Evolutionary conservation across 2,113 vertebrate species (phyloP).

Genomic region (Dascyllus trimaculatus): DNA sequence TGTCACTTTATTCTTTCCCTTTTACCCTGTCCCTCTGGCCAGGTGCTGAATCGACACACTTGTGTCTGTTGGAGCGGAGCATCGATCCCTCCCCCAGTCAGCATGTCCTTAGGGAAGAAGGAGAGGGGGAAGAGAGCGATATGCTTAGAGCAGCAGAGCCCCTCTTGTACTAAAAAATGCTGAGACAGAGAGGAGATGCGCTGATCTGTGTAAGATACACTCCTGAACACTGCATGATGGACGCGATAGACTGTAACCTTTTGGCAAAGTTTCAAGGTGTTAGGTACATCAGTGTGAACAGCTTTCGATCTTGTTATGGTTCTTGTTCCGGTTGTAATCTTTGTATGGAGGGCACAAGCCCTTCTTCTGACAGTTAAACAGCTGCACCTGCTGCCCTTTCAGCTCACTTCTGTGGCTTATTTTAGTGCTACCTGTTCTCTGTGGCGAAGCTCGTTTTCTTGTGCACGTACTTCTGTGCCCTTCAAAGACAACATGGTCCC

Average conservation of each 20-base stretch:
- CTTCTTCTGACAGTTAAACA: constrained; percentile 24
- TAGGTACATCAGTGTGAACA: constrained; percentile 31
- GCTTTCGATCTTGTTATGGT: constrained; percentile 15
- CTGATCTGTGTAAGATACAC: constrained; percentile 79
- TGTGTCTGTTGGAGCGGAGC: constrained; percentile 71
- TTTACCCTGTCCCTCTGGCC: constrained; percentile 56
- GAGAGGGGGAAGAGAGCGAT: constrained; percentile 51
- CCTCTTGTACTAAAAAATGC: constrained; percentile 72
- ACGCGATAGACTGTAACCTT: constrained; percentile 53
- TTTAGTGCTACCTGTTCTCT: constrained; percentile 19
- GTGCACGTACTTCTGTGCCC: neutral
- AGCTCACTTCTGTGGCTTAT: neutral
- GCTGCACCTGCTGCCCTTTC: neutral
- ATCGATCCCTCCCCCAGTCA: constrained; percentile 75
- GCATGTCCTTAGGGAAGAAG: constrained; percentile 40
- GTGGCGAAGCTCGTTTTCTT: constrained; percentile 3
- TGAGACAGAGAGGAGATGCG: constrained; percentile 78
- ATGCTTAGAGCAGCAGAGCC: constrained; percentile 78
- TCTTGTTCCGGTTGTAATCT: constrained; percentile 32
- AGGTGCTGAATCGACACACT: constrained; percentile 83
- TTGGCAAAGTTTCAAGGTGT: constrained; percentile 70
- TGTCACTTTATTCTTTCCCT: constrained; percentile 55
- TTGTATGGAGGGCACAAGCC: constrained; percentile 4
- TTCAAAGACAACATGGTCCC: constrained; percentile 7
- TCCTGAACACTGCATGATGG: constrained; percentile 54